Percentiles rank a stretch among this genome's conserved stretches.
Evolutionary conservation across 2,888 invertebrate species (phyloP).

Genomic region (Oligia fasciuncula): DNA sequence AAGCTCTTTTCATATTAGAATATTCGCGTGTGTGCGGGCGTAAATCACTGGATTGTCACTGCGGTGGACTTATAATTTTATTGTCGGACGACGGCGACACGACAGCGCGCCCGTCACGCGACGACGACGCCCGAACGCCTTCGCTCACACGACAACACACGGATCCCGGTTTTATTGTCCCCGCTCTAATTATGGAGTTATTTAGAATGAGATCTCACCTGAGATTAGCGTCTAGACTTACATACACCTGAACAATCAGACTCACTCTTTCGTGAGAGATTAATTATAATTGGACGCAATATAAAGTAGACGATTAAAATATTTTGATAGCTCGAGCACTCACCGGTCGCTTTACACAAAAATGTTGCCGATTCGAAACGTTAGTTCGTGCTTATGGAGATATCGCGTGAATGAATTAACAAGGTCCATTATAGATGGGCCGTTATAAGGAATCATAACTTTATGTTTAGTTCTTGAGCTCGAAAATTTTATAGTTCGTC

Average conservation of each 20-base stretch:
- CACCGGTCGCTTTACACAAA: conserved; percentile 62
- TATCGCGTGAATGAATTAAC: conserved; percentile 72
- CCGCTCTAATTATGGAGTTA: conserved; percentile 84
- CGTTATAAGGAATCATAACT: conserved; percentile 61
- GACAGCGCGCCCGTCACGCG: conserved; percentile 85
- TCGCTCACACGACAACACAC: conserved; percentile 80
- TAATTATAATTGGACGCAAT: conserved; percentile 85
- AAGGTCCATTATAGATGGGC: conserved; percentile 64
- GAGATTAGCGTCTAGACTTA: conserved; percentile 86
- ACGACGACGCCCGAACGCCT: conserved; percentile 69
- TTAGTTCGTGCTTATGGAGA: conserved; percentile 74
- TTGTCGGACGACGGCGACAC: conserved; percentile 88
- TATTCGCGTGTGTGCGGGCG: conserved; percentile 88
- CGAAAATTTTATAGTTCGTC: conserved; percentile 38
- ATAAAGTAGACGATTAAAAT: conserved; percentile 82
- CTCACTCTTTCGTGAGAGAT: conserved; percentile 85
- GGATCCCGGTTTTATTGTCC: conserved; percentile 86
- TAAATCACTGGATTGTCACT: conserved; percentile 90
- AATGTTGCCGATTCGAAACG: conserved; percentile 71
- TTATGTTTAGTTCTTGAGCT: conserved; percentile 54
- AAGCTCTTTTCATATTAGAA: conserved; percentile 86
- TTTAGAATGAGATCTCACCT: conserved; percentile 84
- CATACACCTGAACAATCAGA: conserved; percentile 75
- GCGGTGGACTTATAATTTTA: conserved; percentile 90
- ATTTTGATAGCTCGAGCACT: conserved; percentile 76